Evolutionary conservation across 2,888 invertebrate genomes (phyloP).

Genomic region (Drosophila falleni): DNA sequence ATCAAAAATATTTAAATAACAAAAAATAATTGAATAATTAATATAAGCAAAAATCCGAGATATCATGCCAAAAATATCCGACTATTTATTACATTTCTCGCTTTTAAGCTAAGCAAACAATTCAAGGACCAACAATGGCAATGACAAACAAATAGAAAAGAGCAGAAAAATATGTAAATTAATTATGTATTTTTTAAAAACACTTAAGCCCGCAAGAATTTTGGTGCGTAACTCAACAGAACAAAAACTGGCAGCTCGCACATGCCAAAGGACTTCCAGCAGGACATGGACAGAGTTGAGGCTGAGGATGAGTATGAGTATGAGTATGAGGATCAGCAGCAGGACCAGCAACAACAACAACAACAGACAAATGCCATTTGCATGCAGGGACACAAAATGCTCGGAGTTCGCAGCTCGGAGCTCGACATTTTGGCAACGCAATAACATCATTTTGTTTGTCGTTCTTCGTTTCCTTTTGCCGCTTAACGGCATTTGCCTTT

Average conservation of each 20-base stretch:
- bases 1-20: too few species aligned
- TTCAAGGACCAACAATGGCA: slow-evolving; percentile 6
- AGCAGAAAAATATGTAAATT: slow-evolving; percentile 24
- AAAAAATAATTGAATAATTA: not conserved
- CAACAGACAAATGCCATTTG: slow-evolving; percentile 58
- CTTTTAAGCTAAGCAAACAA: slow-evolving; percentile 10
- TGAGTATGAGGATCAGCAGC: slow-evolving; percentile 1
- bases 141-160: slow-evolving; percentile 5
- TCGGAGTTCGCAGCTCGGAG: not conserved
- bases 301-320: slow-evolving; percentile 4
- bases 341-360: slow-evolving; percentile 5
- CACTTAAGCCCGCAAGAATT: slow-evolving; percentile 19
- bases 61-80: not conserved
- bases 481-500: slow-evolving; percentile 57
- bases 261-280: slow-evolving; percentile 32
- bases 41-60: not conserved
- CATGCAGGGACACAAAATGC: slow-evolving; percentile 48
- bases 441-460: slow-evolving; percentile 65
- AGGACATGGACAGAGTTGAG: not conserved
- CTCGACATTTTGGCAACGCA: slow-evolving; percentile 67
- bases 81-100: not conserved
- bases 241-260: slow-evolving; percentile 38
- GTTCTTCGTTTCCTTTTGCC: slow-evolving; percentile 39
- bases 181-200: slow-evolving; percentile 40
- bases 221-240: slow-evolving; percentile 40